Conservation (phyloP, 2,113 vertebrate species). For the Zingel zingel region DNA sequence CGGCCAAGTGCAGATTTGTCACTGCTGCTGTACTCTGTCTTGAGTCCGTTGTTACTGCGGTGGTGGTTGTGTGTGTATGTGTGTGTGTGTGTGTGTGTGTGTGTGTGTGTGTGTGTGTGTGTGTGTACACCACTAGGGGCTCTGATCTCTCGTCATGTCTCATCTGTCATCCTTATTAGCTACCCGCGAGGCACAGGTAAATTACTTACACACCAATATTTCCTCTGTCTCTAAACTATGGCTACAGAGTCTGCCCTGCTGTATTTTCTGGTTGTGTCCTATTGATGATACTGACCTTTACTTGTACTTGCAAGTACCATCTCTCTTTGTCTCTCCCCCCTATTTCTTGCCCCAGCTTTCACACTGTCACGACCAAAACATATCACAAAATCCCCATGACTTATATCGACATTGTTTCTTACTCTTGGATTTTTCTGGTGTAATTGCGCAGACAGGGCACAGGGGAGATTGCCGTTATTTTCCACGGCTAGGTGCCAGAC, state of each 20-base stretch:
- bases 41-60: conserved; percentile 13
- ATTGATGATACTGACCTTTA: conserved; percentile 64
- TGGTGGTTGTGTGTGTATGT: conserved; percentile 22
- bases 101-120: background rate
- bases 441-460: conserved; percentile 54
- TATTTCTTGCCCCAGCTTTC: background rate
- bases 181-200: conserved; percentile 62
- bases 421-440: conserved; percentile 41
- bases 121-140: conserved; percentile 30
- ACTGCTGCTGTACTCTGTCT: conserved; percentile 23
- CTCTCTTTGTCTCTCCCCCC: conserved; percentile 1
- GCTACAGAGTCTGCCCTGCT: conserved; percentile 5
- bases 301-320: conserved; percentile 42
- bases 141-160: conserved; percentile 53
- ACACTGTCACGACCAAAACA: background rate
- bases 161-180: conserved; percentile 79
- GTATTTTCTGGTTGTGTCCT: conserved; percentile 32
- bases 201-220: conserved; percentile 62
- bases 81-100: conserved; percentile 18
- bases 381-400: conserved; percentile 46
- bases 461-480: conserved; percentile 54
- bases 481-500: conserved; percentile 58
- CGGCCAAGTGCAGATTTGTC: conserved; percentile 39
- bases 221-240: conserved; percentile 14
- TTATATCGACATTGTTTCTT: conserved; percentile 43